These are phyloP conservation scores for Heteropelma amictum DNA, from an alignment of 2,888 invertebrate species.

Conservation along the genomic window DNA sequence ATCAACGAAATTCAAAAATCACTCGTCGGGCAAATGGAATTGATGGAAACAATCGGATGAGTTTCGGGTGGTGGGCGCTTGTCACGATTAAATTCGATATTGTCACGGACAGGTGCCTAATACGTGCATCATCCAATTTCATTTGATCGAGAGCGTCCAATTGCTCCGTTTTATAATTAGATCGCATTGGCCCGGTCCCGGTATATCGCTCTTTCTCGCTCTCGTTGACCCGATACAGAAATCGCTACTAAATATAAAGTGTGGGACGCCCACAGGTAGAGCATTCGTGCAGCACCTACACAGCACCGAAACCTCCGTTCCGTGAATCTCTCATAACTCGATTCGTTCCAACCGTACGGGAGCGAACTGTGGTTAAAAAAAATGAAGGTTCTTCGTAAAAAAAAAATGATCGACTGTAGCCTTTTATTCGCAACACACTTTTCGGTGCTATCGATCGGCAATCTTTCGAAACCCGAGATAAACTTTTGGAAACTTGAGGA, in stretches of 20 bases:
- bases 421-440: too few relatives aligned
- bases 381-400: too few relatives aligned
- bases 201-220: conserved; percentile 11
- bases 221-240: conserved; percentile 39
- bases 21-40: too few relatives aligned
- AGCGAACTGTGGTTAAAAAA: too few relatives aligned
- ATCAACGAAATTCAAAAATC: neutral
- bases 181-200: conserved; percentile 39
- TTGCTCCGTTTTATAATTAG: conserved; percentile 52
- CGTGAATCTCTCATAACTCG: neutral
- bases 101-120: conserved; percentile 18
- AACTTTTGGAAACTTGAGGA: too few relatives aligned
- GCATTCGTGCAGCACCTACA: neutral
- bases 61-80: too few relatives aligned
- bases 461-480: too few relatives aligned
- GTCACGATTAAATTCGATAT: neutral
- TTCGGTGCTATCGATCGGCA: too few relatives aligned
- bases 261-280: conserved; percentile 24
- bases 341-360: neutral
- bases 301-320: neutral
- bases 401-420: too few relatives aligned
- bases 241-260: conserved; percentile 55
- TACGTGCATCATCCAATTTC: conserved; percentile 48
- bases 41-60: too few relatives aligned
- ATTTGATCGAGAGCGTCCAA: conserved; percentile 50